These are phyloP conservation scores for Labeo calbasu DNA, from an alignment of 2,797 vertebrate species.

Conservation along the genomic window DNA sequence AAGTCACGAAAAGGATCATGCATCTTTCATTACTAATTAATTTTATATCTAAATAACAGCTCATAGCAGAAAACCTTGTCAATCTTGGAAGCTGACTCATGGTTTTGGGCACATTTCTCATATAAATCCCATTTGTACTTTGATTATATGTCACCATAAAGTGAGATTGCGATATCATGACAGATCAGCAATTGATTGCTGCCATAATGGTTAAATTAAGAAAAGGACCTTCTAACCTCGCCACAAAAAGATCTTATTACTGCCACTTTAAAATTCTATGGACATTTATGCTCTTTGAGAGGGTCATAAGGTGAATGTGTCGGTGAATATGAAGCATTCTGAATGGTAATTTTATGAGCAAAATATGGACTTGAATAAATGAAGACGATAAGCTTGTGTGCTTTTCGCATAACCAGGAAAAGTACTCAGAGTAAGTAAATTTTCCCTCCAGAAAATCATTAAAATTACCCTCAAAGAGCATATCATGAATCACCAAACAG, in stretches of 20 bases:
- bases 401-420: conserved; percentile 47
- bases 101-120: conserved; percentile 24
- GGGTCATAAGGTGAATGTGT: conserved; percentile 69
- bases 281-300: conserved; percentile 66
- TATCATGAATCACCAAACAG: conserved; percentile 27
- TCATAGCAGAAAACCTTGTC: conserved; percentile 29
- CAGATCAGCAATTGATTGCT: conserved; percentile 51
- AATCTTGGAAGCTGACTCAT: conserved; percentile 26
- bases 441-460: conserved; percentile 23
- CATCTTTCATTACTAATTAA: conserved; percentile 41
- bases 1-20: conserved; percentile 28
- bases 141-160: conserved; percentile 53
- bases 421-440: conserved; percentile 16
- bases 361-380: conserved; percentile 67
- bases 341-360: conserved; percentile 73
- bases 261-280: conserved; percentile 71
- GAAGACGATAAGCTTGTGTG: conserved; percentile 66
- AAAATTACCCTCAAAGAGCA: conserved; percentile 33
- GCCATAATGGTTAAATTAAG: conserved; percentile 69
- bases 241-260: conserved; percentile 64
- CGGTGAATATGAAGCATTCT: conserved; percentile 69
- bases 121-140: conserved; percentile 46
- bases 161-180: conserved; percentile 62
- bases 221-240: conserved; percentile 68
- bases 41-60: conserved; percentile 34